A percentile compares a stretch with the other conserved stretches of the same genome.
These are phyloP conservation scores for Bactericera cockerelli DNA, from an alignment of 1,140 invertebrate species.

Conservation along the genomic window DNA sequence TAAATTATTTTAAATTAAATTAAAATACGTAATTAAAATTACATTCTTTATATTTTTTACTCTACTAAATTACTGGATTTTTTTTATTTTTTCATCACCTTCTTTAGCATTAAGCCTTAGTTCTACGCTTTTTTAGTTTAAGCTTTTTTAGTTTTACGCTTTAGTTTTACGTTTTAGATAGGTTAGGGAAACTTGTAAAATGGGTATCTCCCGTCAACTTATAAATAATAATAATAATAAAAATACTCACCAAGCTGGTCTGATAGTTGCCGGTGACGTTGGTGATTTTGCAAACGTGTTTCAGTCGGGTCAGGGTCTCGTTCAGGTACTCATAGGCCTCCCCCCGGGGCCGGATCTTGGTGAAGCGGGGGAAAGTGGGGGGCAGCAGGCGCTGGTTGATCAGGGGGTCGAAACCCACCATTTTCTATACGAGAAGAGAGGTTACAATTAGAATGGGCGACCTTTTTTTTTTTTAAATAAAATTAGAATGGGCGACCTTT, in stretches of 20 bases:
- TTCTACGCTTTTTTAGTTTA: too few species aligned
- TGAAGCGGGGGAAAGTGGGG: constrained; percentile 94
- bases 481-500: background rate
- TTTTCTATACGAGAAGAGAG: constrained; percentile 29
- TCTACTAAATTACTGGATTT: too few species aligned
- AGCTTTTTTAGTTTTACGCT: too few species aligned
- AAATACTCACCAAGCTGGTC: constrained; percentile 51
- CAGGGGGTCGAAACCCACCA: constrained; percentile 85
- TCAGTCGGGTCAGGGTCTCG: constrained; percentile 59
- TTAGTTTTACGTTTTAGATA: too few species aligned
- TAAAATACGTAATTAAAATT: too few species aligned
- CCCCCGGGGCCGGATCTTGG: constrained; percentile 69
- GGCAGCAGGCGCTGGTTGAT: constrained; percentile 88
- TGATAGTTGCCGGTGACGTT: constrained; percentile 37
- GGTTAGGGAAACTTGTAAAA: too few species aligned
- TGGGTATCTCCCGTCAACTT: too few species aligned
- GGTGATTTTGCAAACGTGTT: constrained; percentile 67
- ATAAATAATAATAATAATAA: too few species aligned
- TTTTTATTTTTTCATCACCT: too few species aligned
- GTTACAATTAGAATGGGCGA: constrained; percentile 13
- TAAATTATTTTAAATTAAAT: too few species aligned
- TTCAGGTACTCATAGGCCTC: constrained; percentile 76
- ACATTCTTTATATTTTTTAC: too few species aligned
- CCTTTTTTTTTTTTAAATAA: constrained; percentile 3
- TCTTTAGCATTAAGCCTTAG: too few species aligned